Percentiles rank a stretch among this genome's conserved stretches.
phyloP scores from a whole-genome alignment of 2,888 invertebrate species.

The Catocala nupta region DNA sequence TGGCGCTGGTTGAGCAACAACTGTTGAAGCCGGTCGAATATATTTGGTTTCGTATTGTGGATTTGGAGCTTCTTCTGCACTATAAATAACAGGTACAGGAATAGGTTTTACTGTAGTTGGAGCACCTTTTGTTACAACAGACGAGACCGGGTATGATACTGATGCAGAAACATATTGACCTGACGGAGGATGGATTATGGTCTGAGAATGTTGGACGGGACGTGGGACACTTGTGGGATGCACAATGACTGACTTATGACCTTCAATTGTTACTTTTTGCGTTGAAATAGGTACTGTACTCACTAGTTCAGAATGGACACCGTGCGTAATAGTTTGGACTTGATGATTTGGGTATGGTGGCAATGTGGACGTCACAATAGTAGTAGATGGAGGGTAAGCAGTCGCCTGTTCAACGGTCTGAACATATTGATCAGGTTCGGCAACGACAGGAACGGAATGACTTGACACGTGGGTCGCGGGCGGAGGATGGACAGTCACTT shows the following conservation, averaged over 20 bases:
- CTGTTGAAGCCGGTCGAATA: not conserved
- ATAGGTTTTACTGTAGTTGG: not conserved
- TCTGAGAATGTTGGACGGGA: not conserved
- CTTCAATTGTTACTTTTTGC: conserved; percentile 21
- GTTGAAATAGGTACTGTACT: conserved; percentile 11
- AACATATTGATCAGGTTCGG: not conserved
- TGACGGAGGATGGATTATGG: not conserved
- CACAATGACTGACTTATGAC: not conserved
- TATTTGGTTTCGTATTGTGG: not conserved
- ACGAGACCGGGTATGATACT: not conserved
- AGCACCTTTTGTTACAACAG: not conserved
- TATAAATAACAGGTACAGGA: conserved; percentile 11
- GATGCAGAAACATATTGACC: conserved; percentile 16
- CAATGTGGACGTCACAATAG: too few species aligned
- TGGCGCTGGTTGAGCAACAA: conserved; percentile 8
- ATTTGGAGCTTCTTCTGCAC: conserved; percentile 1
- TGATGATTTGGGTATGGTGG: not conserved
- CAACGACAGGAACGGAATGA: not conserved
- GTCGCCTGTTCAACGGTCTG: too few species aligned
- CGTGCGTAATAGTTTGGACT: not conserved
- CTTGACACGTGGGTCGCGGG: not conserved
- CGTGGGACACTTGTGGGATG: not conserved
- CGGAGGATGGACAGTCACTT: conserved; percentile 6
- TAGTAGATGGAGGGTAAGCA: not conserved
- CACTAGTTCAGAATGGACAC: conserved; percentile 14